A percentile compares a stretch with the other conserved stretches of the same genome.
Conservation (phyloP, 2,113 vertebrate genomes). For the Columbina picui region DNA sequence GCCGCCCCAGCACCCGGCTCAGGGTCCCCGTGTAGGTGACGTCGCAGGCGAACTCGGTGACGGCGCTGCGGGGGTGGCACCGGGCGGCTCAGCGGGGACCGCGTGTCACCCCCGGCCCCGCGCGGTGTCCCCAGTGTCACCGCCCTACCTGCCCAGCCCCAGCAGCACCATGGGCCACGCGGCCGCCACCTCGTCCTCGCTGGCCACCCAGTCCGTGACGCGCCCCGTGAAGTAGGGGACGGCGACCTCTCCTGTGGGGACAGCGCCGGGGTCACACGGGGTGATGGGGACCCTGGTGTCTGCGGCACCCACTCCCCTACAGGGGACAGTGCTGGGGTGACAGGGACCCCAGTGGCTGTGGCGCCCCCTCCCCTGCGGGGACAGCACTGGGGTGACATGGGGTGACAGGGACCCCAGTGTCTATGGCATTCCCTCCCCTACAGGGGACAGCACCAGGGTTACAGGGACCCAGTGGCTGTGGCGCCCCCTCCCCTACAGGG, state of each 20-base stretch:
- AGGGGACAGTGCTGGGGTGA: background rate
- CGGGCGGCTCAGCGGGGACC: accelerated
- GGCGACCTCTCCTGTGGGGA: conserved; percentile 82
- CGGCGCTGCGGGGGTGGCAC: background rate
- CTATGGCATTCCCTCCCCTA: too few relatives aligned
- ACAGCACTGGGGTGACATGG: too few relatives aligned
- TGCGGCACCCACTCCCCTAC: too few relatives aligned
- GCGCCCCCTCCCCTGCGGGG: too few relatives aligned
- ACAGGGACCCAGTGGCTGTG: too few relatives aligned
- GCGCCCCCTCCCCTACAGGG: too few relatives aligned
- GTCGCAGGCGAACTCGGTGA: conserved; percentile 51
- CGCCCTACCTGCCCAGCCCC: conserved; percentile 78
- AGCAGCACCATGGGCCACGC: conserved; percentile 76
- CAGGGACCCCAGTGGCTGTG: too few relatives aligned
- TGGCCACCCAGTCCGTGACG: conserved; percentile 83
- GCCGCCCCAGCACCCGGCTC: conserved; percentile 39
- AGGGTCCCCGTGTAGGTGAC: conserved; percentile 22
- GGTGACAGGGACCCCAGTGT: too few relatives aligned
- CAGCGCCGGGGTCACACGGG: background rate
- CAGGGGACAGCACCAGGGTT: too few relatives aligned
- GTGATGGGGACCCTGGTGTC: too few relatives aligned
- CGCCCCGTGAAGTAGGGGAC: conserved; percentile 85
- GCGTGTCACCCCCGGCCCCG: accelerated
- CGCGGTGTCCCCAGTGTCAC: accelerated
- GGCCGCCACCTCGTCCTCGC: conserved; percentile 49